Conservation (phyloP, 2,888 invertebrate genomes). For the Ormyrus nitidulus region DNA sequence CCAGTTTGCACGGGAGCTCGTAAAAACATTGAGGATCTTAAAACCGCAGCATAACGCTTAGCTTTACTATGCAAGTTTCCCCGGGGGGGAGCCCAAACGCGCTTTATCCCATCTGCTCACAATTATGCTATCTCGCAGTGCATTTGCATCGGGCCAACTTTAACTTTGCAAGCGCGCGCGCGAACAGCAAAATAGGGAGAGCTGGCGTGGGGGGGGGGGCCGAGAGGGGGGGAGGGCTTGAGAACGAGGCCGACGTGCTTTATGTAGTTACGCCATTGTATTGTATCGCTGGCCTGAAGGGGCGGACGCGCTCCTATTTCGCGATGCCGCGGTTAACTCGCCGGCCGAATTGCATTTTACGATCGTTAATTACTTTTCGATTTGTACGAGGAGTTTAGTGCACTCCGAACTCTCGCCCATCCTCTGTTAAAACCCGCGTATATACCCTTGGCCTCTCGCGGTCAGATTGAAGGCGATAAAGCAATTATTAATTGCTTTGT, state of each 20-base stretch:
- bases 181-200: too few relatives aligned
- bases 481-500: conserved; percentile 23
- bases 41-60: neutral
- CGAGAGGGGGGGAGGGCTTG: too few relatives aligned
- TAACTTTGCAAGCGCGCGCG: neutral
- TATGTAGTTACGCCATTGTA: neutral
- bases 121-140: conserved; percentile 1
- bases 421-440: neutral
- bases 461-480: neutral
- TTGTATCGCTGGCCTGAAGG: neutral
- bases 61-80: neutral
- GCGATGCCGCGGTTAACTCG: conserved; percentile 51
- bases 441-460: neutral
- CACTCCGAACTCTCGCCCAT: neutral
- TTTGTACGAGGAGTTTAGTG: conserved; percentile 46
- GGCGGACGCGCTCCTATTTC: neutral
- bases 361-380: conserved; percentile 61
- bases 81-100: neutral
- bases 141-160: neutral
- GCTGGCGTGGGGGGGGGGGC: too few relatives aligned
- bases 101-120: neutral
- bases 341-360: conserved; percentile 54
- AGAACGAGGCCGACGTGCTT: too few relatives aligned
- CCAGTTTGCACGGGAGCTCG: too few relatives aligned
- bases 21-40: too few relatives aligned